phyloP scores from a whole-genome alignment of 2,888 invertebrate species.

The Drosophila planitibia region DNA sequence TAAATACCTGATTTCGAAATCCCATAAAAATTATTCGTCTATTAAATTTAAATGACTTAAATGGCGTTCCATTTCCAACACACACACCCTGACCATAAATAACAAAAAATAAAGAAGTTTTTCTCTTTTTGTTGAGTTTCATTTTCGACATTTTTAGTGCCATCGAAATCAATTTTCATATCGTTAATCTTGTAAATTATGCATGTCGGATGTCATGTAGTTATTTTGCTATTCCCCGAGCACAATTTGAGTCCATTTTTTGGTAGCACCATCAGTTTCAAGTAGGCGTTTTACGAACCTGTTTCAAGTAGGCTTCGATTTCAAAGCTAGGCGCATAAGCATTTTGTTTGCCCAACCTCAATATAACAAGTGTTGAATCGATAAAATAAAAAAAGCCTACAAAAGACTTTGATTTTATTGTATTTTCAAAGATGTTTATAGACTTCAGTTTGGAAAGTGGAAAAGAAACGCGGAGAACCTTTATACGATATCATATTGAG shows the following conservation, averaged over 20 bases:
- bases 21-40: constrained; percentile 70
- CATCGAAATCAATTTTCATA: constrained; percentile 83
- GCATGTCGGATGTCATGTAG: constrained; percentile 73
- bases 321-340: constrained; percentile 12
- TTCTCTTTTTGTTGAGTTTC: constrained; percentile 55
- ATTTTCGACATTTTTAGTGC: constrained; percentile 79
- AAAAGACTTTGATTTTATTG: background rate
- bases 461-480: background rate
- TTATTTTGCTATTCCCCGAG: constrained; percentile 47
- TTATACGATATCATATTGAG: background rate
- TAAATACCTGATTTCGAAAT: constrained; percentile 61
- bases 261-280: background rate
- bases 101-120: constrained; percentile 40
- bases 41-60: constrained; percentile 78
- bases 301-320: constrained; percentile 27
- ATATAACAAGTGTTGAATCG: constrained; percentile 1
- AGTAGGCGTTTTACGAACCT: constrained; percentile 49
- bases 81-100: constrained; percentile 56
- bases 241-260: constrained; percentile 17
- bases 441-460: background rate
- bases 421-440: background rate
- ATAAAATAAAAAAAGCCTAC: background rate
- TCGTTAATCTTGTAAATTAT: constrained; percentile 83
- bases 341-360: constrained; percentile 9
- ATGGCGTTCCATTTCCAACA: constrained; percentile 69